Evolutionary conservation across 2,113 vertebrate genomes (phyloP).

Genomic region (Bucco capensis): DNA sequence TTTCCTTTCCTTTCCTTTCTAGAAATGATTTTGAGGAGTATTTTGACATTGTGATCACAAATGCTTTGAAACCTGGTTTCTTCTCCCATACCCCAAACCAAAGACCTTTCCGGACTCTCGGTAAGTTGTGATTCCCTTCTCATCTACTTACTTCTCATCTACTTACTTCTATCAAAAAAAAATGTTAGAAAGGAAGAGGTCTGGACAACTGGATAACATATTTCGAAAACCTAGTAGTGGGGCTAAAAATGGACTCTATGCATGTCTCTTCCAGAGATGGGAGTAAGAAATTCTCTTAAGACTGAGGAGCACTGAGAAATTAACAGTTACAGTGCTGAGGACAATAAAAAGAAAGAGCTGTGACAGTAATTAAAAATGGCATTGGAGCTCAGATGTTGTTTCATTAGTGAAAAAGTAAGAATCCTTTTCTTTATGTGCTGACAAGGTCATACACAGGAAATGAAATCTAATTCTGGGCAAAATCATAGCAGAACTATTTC

Average conservation of each 20-base stretch:
- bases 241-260: background rate
- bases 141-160: background rate
- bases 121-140: slow-evolving; percentile 71
- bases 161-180: background rate
- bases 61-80: slow-evolving; percentile 96
- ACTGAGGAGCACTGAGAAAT: background rate
- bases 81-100: slow-evolving; percentile 89
- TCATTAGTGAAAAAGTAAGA: background rate
- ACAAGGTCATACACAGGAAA: background rate
- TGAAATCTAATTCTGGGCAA: background rate
- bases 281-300: background rate
- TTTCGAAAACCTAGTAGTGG: background rate
- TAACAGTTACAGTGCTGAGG: background rate
- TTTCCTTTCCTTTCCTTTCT: slow-evolving; percentile 43
- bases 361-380: background rate
- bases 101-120: slow-evolving; percentile 88
- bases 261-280: background rate
- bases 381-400: background rate
- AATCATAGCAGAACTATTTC: background rate
- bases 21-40: slow-evolving; percentile 91
- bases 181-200: background rate
- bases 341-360: background rate
- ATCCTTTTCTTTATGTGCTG: background rate
- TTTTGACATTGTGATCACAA: slow-evolving; percentile 93
- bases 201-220: background rate